These are phyloP conservation scores for Syngnathoides biaculeatus DNA, from an alignment of 2,113 vertebrate genomes.

Conservation along the genomic window DNA sequence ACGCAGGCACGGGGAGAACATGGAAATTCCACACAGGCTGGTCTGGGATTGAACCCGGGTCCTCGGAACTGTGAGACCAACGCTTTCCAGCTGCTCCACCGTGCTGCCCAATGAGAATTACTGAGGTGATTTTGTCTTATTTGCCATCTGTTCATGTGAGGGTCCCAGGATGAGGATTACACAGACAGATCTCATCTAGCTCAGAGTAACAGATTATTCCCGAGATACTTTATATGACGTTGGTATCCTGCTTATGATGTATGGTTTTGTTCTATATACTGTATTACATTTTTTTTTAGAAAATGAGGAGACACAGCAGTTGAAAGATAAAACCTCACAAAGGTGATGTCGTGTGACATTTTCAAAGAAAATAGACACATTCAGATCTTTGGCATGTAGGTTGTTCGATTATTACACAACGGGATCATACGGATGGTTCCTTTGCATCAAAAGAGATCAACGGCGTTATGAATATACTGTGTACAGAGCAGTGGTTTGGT, in stretches of 20 bases:
- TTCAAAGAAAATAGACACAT: constrained; percentile 4
- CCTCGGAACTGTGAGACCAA: no score
- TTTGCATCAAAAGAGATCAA: constrained; percentile 20
- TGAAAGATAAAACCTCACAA: not conserved
- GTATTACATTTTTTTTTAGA: constrained; percentile 15
- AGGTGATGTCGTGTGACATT: not conserved
- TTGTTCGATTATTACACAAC: constrained; percentile 30
- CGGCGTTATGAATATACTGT: constrained; percentile 6
- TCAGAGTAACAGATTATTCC: constrained; percentile 58
- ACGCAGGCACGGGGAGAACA: no score
- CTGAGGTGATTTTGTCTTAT: constrained; percentile 53
- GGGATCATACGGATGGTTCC: constrained; percentile 14
- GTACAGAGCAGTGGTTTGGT: no score
- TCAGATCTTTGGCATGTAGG: not conserved
- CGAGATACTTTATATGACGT: constrained; percentile 45
- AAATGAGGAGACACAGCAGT: not conserved
- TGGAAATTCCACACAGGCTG: no score
- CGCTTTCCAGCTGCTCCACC: no score
- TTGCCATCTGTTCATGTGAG: constrained; percentile 67
- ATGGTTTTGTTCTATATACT: constrained; percentile 12
- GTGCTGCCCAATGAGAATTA: constrained; percentile 44
- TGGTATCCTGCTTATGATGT: constrained; percentile 23
- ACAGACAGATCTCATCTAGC: constrained; percentile 56
- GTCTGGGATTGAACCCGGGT: no score
- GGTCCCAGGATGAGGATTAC: constrained; percentile 63